phyloP scores from a whole-genome alignment of 2,113 vertebrate species.

The Corvus hawaiiensis region DNA sequence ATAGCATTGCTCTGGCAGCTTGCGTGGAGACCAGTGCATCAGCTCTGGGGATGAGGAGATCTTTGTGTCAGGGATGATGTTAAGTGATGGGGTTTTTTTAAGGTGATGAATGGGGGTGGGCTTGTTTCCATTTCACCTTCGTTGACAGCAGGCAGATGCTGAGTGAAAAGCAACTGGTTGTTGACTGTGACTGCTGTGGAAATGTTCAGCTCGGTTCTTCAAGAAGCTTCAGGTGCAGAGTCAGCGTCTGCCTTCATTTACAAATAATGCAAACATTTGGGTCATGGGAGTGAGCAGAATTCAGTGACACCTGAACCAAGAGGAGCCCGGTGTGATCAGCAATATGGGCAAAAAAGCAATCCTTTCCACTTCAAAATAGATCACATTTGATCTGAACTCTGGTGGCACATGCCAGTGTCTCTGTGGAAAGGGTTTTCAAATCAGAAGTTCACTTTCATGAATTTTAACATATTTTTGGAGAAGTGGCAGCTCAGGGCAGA shows the following conservation, averaged over 20 bases:
- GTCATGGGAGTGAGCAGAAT: not conserved
- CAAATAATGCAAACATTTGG: not conserved
- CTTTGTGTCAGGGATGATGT: not conserved
- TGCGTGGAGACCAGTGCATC: not conserved
- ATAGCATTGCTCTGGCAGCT: not conserved
- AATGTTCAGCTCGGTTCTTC: not conserved
- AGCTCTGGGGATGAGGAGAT: not conserved
- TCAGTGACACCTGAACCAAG: not conserved
- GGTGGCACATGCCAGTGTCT: not conserved
- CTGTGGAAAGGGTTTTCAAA: not conserved
- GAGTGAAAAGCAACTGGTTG: not conserved
- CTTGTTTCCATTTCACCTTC: not conserved
- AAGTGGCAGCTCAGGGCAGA: not conserved
- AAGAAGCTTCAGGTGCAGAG: not conserved
- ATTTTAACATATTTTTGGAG: not conserved
- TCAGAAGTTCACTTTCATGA: not conserved
- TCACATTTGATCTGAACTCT: not conserved
- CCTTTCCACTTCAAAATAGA: not conserved
- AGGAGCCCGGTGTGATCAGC: not conserved
- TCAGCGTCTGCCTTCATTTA: not conserved
- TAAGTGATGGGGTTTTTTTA: not conserved
- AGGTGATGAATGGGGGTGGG: not conserved
- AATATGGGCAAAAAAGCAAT: not conserved
- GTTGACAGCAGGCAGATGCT: not conserved
- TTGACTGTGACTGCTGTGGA: not conserved